phyloP scores from a whole-genome alignment of 2,888 invertebrate species.

The Acanthacorydalis orientalis region DNA sequence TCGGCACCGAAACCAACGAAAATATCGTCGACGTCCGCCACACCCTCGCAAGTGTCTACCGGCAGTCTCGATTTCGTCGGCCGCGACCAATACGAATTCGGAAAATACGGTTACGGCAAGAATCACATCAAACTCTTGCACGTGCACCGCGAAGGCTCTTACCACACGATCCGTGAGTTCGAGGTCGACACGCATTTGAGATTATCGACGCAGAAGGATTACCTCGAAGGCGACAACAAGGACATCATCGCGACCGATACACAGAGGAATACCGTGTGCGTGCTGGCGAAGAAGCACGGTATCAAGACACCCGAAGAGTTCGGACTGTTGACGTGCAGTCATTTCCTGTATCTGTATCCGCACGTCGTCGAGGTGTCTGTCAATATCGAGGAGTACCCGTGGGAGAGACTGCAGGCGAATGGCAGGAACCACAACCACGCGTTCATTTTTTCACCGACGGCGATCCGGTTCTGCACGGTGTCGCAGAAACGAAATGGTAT shows the following conservation, averaged over 20 bases:
- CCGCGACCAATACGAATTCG: constrained; percentile 34
- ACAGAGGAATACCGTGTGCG: constrained; percentile 67
- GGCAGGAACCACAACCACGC: constrained; percentile 54
- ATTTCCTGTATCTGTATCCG: constrained; percentile 58
- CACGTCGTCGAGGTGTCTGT: constrained; percentile 55
- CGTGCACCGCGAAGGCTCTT: constrained; percentile 45
- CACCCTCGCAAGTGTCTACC: too few relatives aligned
- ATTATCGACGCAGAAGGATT: constrained; percentile 51
- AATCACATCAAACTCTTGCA: constrained; percentile 56
- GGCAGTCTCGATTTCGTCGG: constrained; percentile 6
- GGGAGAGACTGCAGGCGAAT: constrained; percentile 45
- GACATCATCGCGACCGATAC: constrained; percentile 70
- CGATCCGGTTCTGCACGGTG: constrained; percentile 50
- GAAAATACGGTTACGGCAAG: constrained; percentile 57
- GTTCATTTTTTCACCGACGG: constrained; percentile 51
- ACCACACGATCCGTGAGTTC: constrained; percentile 55
- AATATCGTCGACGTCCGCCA: too few relatives aligned
- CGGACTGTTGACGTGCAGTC: constrained; percentile 51
- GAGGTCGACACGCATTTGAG: constrained; percentile 58
- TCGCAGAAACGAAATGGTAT: constrained; percentile 48
- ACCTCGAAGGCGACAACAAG: constrained; percentile 53
- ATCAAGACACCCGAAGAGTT: constrained; percentile 63
- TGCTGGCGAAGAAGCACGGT: constrained; percentile 62
- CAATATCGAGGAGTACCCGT: constrained; percentile 56
- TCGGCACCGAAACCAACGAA: too few relatives aligned